phyloP scores from a whole-genome alignment of 2,888 invertebrate genomes.

The Oscheius myriophilus region DNA sequence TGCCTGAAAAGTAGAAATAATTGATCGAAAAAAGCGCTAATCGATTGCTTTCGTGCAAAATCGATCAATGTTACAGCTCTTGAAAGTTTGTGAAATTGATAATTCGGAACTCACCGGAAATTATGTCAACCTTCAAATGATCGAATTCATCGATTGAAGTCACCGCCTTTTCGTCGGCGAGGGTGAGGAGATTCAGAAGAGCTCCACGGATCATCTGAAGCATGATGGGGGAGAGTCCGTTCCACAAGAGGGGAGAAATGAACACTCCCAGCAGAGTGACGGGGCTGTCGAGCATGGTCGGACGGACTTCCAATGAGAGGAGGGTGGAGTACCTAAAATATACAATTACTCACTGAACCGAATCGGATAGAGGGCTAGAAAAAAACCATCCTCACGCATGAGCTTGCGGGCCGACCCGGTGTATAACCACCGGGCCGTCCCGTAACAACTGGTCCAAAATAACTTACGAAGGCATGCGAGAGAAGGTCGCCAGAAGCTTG shows the following conservation, averaged over 20 bases:
- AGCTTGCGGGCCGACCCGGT: neutral
- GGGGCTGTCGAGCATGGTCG: neutral
- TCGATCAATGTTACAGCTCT: too few relatives aligned
- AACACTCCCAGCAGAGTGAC: constrained; percentile 36
- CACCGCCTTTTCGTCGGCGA: constrained; percentile 43
- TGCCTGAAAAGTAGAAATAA: constrained; percentile 20
- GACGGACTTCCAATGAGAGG: constrained; percentile 1
- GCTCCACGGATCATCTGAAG: constrained; percentile 39
- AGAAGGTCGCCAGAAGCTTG: neutral
- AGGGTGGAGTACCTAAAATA: constrained; percentile 9
- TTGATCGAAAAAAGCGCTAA: too few relatives aligned
- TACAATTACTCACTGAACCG: too few relatives aligned
- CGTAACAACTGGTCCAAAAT: too few relatives aligned
- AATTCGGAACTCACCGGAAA: constrained; percentile 4
- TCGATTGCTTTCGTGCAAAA: too few relatives aligned
- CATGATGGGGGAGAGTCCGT: constrained; percentile 38
- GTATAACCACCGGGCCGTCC: too few relatives aligned
- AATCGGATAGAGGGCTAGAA: too few relatives aligned
- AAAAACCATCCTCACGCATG: too few relatives aligned
- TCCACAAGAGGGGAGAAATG: constrained; percentile 44
- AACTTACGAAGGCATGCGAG: constrained; percentile 18
- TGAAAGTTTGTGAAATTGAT: too few relatives aligned
- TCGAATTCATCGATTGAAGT: neutral
- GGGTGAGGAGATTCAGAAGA: constrained; percentile 49
- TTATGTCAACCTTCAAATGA: neutral